Percentiles rank a stretch among this genome's conserved stretches.
Evolutionary conservation across 2,888 invertebrate species (phyloP).

Genomic region (Phengaris alcon): DNA sequence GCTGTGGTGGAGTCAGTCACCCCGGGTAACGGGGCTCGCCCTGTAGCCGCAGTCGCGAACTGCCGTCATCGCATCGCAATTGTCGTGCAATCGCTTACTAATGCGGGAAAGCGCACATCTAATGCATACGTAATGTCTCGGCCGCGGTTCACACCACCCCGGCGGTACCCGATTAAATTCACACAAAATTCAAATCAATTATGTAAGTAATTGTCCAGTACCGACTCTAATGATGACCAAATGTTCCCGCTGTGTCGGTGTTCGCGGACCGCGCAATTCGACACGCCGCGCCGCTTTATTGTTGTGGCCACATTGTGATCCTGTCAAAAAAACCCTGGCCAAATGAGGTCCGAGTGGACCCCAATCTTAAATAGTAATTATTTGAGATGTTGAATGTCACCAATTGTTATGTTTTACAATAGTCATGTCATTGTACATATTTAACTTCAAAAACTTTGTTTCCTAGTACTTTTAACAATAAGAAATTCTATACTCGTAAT

Average conservation of each 20-base stretch:
- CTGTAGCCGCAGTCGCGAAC: slow-evolving; percentile 58
- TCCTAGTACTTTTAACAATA: slow-evolving; percentile 13
- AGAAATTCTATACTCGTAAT: not conserved
- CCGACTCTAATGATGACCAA: slow-evolving; percentile 52
- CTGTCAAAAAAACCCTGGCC: slow-evolving; percentile 29
- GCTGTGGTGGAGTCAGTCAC: slow-evolving; percentile 75
- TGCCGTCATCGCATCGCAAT: slow-evolving; percentile 66
- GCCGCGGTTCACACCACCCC: slow-evolving; percentile 45
- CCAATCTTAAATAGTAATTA: slow-evolving; percentile 30
- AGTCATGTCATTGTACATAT: slow-evolving; percentile 1
- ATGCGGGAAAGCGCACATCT: slow-evolving; percentile 61
- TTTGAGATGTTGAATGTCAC: slow-evolving; percentile 20
- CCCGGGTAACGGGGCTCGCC: slow-evolving; percentile 77
- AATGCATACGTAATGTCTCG: slow-evolving; percentile 53
- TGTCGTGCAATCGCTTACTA: slow-evolving; percentile 68
- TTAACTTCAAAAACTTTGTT: not conserved
- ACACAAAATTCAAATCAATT: slow-evolving; percentile 20
- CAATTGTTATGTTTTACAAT: slow-evolving; percentile 19
- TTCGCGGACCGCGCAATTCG: slow-evolving; percentile 48
- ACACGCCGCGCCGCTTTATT: slow-evolving; percentile 41
- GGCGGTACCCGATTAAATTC: slow-evolving; percentile 34
- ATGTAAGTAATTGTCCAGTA: slow-evolving; percentile 34
- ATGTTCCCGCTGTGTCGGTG: slow-evolving; percentile 51
- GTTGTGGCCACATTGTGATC: slow-evolving; percentile 41
- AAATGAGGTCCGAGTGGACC: slow-evolving; percentile 28